These are phyloP conservation scores for Chrysolina haemoptera DNA, from an alignment of 2,888 invertebrate species.

Conservation along the genomic window DNA sequence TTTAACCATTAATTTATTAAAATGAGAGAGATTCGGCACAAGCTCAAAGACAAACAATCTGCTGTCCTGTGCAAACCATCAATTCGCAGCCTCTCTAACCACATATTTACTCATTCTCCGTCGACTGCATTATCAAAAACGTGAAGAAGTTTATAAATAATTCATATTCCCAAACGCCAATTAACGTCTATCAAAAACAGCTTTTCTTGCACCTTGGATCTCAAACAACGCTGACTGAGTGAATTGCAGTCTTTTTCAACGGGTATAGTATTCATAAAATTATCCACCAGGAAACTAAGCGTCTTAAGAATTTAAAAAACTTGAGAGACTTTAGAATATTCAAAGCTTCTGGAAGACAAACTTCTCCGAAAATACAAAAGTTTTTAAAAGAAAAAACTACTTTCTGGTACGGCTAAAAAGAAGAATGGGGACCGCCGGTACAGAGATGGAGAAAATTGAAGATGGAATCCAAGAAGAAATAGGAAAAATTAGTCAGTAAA, in stretches of 20 bases:
- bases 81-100: constrained; percentile 3
- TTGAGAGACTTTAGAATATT: too few relatives aligned
- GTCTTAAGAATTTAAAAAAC: too few relatives aligned
- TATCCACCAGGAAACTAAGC: too few relatives aligned
- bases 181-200: constrained; percentile 13
- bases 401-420: too few relatives aligned
- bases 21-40: constrained; percentile 12
- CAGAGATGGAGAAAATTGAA: too few relatives aligned
- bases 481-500: too few relatives aligned
- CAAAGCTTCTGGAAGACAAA: too few relatives aligned
- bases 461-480: too few relatives aligned
- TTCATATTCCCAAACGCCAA: constrained; percentile 3
- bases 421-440: too few relatives aligned
- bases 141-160: constrained; percentile 17
- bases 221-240: neutral
- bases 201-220: constrained; percentile 10
- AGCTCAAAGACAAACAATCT: constrained; percentile 17
- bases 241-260: neutral
- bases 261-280: neutral
- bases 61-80: constrained; percentile 8
- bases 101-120: constrained; percentile 7
- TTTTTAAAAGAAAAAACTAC: too few relatives aligned
- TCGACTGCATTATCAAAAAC: constrained; percentile 3
- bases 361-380: too few relatives aligned
- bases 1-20: neutral